These are phyloP conservation scores for Epizoanthus illoricatus DNA, from an alignment of 92 coral and sea anemone species.

Conservation along the genomic window DNA sequence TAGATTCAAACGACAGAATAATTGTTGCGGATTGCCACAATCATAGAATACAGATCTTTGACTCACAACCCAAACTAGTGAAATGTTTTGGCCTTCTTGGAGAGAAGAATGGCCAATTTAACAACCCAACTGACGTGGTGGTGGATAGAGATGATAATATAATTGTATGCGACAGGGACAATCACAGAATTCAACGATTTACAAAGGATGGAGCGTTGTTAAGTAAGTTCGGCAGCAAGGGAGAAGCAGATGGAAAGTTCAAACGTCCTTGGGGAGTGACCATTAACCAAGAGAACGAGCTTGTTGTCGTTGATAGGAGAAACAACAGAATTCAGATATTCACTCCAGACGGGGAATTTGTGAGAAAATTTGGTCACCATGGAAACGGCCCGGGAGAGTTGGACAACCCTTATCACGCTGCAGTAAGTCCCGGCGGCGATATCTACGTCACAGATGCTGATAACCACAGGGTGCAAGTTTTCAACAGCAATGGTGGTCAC, in stretches of 20 bases:
- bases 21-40: slow-evolving; percentile 94
- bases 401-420: slow-evolving; percentile 88
- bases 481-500: slow-evolving; percentile 74
- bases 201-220: slow-evolving; percentile 81
- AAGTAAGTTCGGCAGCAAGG: slow-evolving; percentile 85
- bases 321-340: slow-evolving; percentile 85
- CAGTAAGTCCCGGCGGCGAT: slow-evolving; percentile 70
- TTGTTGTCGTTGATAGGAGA: slow-evolving; percentile 84
- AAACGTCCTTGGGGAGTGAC: slow-evolving; percentile 98
- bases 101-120: slow-evolving; percentile 86
- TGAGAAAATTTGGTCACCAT: slow-evolving; percentile 78
- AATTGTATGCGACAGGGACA: slow-evolving; percentile 92
- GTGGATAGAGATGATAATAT: slow-evolving; percentile 73
- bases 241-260: slow-evolving; percentile 66
- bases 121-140: slow-evolving; percentile 91
- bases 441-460: slow-evolving; percentile 92
- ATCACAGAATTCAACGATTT: slow-evolving; percentile 89
- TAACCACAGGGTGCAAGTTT: slow-evolving; percentile 93
- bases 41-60: slow-evolving; percentile 88
- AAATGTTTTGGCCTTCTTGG: slow-evolving; percentile 87
- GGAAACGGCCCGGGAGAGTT: slow-evolving; percentile 71
- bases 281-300: slow-evolving; percentile 66
- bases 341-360: slow-evolving; percentile 69
- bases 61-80: slow-evolving; percentile 68
- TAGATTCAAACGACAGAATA: slow-evolving; percentile 74